These are phyloP conservation scores for Eupleurogrammus muticus DNA, from an alignment of 2,797 vertebrate species.

Conservation along the genomic window DNA sequence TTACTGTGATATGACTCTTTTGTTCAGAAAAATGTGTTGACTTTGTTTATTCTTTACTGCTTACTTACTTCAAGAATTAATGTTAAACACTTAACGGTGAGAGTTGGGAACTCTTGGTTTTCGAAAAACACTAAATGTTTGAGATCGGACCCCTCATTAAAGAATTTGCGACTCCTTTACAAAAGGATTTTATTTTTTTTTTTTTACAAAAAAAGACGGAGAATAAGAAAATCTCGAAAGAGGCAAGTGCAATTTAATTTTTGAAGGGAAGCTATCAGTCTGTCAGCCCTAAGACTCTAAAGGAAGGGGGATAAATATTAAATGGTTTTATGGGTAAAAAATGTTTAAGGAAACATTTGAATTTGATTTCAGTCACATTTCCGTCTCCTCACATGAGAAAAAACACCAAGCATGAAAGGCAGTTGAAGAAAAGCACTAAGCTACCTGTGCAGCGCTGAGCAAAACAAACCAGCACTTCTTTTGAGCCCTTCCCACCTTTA, in stretches of 20 bases:
- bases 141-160: slow-evolving; percentile 87
- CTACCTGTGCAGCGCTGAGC: slow-evolving; percentile 82
- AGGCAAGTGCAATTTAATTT: slow-evolving; percentile 99
- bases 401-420: slow-evolving; percentile 83
- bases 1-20: slow-evolving; percentile 80
- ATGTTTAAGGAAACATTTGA: slow-evolving; percentile 72
- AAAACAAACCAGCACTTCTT: slow-evolving; percentile 93
- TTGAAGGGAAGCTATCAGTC: slow-evolving; percentile 99
- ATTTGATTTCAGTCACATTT: slow-evolving; percentile 75
- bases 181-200: slow-evolving; percentile 74
- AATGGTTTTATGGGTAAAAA: slow-evolving; percentile 81
- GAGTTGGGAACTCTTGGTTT: slow-evolving; percentile 84
- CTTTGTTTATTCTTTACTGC: slow-evolving; percentile 79
- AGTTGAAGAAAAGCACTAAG: slow-evolving; percentile 87
- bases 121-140: slow-evolving; percentile 85
- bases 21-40: slow-evolving; percentile 72
- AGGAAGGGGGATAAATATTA: slow-evolving; percentile 92
- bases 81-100: slow-evolving; percentile 75
- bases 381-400: slow-evolving; percentile 69
- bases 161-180: slow-evolving; percentile 87
- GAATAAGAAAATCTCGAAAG: slow-evolving; percentile 86
- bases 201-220: slow-evolving; percentile 61
- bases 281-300: slow-evolving; percentile 99
- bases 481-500: slow-evolving; percentile 89
- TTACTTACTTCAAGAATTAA: slow-evolving; percentile 80